Evolutionary conservation across 2,113 vertebrate genomes (phyloP).

Genomic region (Malaclemys terrapin): DNA sequence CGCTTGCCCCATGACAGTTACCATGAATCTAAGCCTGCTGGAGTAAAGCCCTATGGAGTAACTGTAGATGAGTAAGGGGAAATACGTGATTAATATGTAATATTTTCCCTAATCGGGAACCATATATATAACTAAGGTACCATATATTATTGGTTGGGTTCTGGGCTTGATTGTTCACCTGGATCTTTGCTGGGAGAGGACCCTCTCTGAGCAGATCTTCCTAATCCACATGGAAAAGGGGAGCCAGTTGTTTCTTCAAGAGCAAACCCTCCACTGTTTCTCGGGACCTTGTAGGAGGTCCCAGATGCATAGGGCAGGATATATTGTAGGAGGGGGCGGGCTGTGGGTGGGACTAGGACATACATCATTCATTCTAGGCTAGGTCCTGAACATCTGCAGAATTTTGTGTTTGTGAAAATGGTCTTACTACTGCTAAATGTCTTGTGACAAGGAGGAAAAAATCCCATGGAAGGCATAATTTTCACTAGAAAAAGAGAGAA

Average conservation of each 20-base stretch:
- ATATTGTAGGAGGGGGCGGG: not conserved
- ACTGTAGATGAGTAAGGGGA: not conserved
- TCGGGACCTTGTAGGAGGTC: no score
- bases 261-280: not conserved
- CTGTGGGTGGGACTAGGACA: not conserved
- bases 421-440: not conserved
- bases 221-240: not conserved
- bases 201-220: not conserved
- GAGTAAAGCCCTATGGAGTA: no score
- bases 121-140: not conserved
- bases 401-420: not conserved
- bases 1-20: no score
- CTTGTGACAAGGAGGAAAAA: not conserved
- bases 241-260: not conserved
- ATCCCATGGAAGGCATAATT: not conserved
- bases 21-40: no score
- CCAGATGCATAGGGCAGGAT: not conserved
- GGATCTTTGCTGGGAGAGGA: not conserved
- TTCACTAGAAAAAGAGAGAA: not conserved
- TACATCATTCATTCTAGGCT: not conserved
- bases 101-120: not conserved
- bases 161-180: not conserved
- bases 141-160: not conserved
- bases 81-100: not conserved
- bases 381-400: not conserved